Conservation (phyloP, 2,888 invertebrate genomes). For the Phyllotreta striolata region DNA sequence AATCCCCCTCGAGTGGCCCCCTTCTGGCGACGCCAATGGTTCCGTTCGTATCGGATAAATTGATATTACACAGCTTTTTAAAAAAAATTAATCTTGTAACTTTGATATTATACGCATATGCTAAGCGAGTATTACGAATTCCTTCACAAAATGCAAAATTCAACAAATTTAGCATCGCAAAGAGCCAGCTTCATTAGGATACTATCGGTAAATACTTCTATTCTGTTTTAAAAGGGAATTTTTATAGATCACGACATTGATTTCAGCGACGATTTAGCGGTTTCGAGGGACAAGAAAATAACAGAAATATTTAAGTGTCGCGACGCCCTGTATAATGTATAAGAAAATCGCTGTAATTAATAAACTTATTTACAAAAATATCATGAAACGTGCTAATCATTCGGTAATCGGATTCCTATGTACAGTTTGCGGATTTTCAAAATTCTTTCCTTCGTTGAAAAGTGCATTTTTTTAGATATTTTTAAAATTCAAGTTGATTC, state of each 20-base stretch:
- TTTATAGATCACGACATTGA: neutral
- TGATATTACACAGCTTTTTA: conserved; percentile 27
- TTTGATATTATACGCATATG: conserved; percentile 11
- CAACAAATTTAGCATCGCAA: conserved; percentile 10
- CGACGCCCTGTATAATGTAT: too few species aligned
- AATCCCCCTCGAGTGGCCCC: conserved; percentile 20
- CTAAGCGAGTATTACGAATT: conserved; percentile 27
- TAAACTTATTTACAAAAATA: too few species aligned
- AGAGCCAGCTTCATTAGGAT: too few species aligned
- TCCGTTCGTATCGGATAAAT: conserved; percentile 12
- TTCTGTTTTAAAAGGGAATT: neutral
- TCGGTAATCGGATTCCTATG: neutral
- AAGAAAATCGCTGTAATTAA: too few species aligned
- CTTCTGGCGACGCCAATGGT: conserved; percentile 13
- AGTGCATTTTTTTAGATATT: conserved; percentile 10
- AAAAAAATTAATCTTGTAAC: conserved; percentile 13
- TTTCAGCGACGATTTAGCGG: neutral
- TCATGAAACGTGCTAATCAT: too few species aligned
- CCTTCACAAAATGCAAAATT: conserved; percentile 19
- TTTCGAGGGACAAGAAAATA: neutral
- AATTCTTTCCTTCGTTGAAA: conserved; percentile 9
- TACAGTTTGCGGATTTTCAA: conserved; percentile 14
- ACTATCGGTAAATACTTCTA: neutral
- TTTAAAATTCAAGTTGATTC: conserved; percentile 7
- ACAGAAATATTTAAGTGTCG: neutral